Base-by-base conservation (phyloP, 2,797 vertebrate species). In the Anguilla marmorata region DNA sequence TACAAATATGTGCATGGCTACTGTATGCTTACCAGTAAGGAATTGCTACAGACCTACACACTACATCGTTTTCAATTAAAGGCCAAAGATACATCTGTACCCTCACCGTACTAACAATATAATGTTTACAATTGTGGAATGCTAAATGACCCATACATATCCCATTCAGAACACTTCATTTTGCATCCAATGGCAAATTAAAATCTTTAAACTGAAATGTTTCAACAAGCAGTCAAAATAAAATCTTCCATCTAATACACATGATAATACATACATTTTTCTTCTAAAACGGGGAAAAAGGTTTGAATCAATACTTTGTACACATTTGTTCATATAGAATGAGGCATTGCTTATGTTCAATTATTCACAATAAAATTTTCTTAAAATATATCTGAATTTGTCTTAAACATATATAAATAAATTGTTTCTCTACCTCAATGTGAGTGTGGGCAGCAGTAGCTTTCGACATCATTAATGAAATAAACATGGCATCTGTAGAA, bases 331-430 rank as follows among this genome's bases (percentile, higher is more conserved):
- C 74, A 86, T 66, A 69, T 16, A 86, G 30, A 41, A 85, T 85
- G 84, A 88, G 45, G 79, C 88, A 83, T 84, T 86, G 27, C 41
- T 84, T 86, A 76, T 84, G 85, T 84, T 84, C 50, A 89, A 21
- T 89, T 69, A 86, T 86, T 88, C 74, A 85, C 84, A 88, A 89
- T n/a, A 60, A 88, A 87, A 88, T 83, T 88, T 33, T 30, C 91
- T 88, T 94, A 93, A 94, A 94, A 95, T 94, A 94, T 89, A 88
- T 56, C 85, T 80, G 56, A 69, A 85, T 85, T 21, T 82, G 58
- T 58, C 83, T 87, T 41, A 91, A 93, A 88, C 89, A 52, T 88
- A 84, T 92, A 94, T 94, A 95, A 94, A 95, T 94, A 89, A 87
- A 79, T 74, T 86, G 54, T 88, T 79, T 79, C 66, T 89, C 63